Conservation (phyloP, 2,113 vertebrate genomes). For the Haplochromis burtoni region DNA sequence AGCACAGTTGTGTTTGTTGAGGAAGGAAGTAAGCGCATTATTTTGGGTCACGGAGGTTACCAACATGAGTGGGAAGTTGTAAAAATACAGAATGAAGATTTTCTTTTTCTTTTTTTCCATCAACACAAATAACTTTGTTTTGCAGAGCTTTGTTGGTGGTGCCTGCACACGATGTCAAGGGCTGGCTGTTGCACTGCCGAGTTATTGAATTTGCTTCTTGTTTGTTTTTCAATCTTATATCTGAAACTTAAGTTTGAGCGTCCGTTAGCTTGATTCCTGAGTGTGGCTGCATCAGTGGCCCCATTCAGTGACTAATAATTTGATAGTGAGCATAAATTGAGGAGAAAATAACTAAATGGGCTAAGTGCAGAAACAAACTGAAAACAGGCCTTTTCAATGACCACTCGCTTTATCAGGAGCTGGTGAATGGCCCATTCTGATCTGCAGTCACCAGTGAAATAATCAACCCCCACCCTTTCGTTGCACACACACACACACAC, state of each 20-base stretch:
- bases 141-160: not conserved
- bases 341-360: not conserved
- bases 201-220: not conserved
- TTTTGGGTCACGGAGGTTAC: not conserved
- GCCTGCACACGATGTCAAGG: accelerated
- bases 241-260: not conserved
- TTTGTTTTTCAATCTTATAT: not conserved
- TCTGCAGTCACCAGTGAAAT: slow-evolving; percentile 16
- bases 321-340: not conserved
- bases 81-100: not conserved
- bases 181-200: not conserved
- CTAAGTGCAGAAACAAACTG: not conserved
- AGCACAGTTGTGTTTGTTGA: not conserved
- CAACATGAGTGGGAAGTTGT: not conserved
- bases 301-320: not conserved
- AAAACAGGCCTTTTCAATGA: not conserved
- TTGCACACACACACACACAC: slow-evolving; percentile 7
- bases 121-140: not conserved
- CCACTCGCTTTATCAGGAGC: slow-evolving; percentile 9
- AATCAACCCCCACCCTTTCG: slow-evolving; percentile 32
- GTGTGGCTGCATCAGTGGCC: not conserved
- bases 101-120: not conserved
- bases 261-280: not conserved
- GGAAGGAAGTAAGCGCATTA: not conserved
- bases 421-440: slow-evolving; percentile 32